Base-by-base conservation (phyloP, 2,888 invertebrate species). In the Caenorhabditis angaria region DNA sequence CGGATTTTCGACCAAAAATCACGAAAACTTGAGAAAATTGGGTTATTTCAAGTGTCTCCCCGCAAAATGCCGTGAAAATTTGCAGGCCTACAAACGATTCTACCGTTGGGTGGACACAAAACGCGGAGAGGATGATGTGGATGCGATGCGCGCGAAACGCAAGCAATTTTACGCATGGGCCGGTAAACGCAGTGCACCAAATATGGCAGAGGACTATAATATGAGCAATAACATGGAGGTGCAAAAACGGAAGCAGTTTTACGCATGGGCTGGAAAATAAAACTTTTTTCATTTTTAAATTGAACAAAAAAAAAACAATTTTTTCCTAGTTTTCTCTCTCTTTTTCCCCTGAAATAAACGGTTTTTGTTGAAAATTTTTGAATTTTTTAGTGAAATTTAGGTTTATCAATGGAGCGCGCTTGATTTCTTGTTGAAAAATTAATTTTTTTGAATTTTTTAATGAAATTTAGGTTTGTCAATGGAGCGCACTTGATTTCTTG, bases 81-180 rank as follows among this genome's bases (percentile, higher is more conserved):
- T 72, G 22, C 61, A 72, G 72, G 68, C 62, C 1, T 47, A 48
- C 35, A 72, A 72, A 41, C 24, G 72, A 29, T 72, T 72, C 65
- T 72, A 72, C 58, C 68, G 68, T n/a, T 72, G 72, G 72, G 72
- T 68, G 32, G 72, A 72, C 35, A 47, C 68, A 20, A 67, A 68
- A 55, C 51, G 72, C 1, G 72, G 61, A 10, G 67, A 58, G 28
- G 65, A 65, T 25, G 56, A 64, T 6, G 71, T 67, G 14, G 72
- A 72, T 25, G 64, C 64, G 25, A 41, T 68, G 53, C 29, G 72
- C 29, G 51, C 35, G 27, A 72, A 72, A 50, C 55, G 72, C 28
- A 72, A 72, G 47, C 72, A 72, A 59, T 72, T 72, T 65, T 72
- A 72, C 65, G 72, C 72, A 3, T 72, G 72, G 72, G 72, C 72